These are phyloP conservation scores for Antechinus stuartii DNA, from an alignment of 2,113 vertebrate genomes.

Conservation along the genomic window DNA sequence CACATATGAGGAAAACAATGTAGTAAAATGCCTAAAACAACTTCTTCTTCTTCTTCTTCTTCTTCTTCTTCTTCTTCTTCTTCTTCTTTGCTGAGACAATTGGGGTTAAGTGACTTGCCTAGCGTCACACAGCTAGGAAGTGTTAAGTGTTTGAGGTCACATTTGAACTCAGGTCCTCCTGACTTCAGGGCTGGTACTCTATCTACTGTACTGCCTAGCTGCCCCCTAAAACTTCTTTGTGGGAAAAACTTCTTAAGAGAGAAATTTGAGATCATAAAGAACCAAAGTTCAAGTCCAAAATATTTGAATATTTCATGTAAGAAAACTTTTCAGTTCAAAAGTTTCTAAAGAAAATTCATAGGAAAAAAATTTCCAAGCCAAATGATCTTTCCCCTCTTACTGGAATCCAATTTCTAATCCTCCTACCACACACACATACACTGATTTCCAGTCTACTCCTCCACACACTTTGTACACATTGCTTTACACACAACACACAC, in stretches of 20 bases:
- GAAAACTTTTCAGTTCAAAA: conserved; percentile 35
- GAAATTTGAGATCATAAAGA: background rate
- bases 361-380: conserved; percentile 34
- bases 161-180: too few relatives aligned
- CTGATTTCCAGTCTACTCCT: too few relatives aligned
- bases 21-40: background rate
- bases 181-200: too few relatives aligned
- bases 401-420: background rate
- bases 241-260: background rate
- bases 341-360: background rate
- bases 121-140: too few relatives aligned
- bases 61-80: too few relatives aligned
- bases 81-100: too few relatives aligned
- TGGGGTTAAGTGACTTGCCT: too few relatives aligned
- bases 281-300: background rate
- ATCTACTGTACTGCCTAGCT: too few relatives aligned
- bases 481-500: background rate
- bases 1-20: background rate
- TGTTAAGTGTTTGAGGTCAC: too few relatives aligned
- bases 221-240: background rate
- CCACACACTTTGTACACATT: background rate
- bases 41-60: too few relatives aligned
- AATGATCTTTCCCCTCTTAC: conserved; percentile 6
- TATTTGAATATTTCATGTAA: background rate
- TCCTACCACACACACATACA: background rate